phyloP scores from a whole-genome alignment of 2,797 vertebrate genomes.

The Taenioides sp. region DNA sequence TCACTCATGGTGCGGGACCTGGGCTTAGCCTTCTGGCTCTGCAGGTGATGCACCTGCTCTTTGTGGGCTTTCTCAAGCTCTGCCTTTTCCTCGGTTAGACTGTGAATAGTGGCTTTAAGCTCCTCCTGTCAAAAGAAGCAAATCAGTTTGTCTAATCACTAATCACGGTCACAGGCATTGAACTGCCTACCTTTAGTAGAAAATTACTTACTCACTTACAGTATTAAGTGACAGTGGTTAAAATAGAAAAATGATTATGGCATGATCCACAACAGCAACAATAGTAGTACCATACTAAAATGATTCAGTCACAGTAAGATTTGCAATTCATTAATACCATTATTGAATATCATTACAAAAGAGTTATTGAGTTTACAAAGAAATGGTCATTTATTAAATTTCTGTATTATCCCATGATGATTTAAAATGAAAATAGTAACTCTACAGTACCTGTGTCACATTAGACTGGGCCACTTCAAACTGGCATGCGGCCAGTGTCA shows the following conservation, averaged over 20 bases:
- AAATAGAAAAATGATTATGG: neutral
- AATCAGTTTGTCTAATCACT: slow-evolving; percentile 1
- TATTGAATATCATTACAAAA: neutral
- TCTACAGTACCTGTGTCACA: slow-evolving; percentile 58
- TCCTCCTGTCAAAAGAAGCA: slow-evolving; percentile 59
- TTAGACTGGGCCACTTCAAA: slow-evolving; percentile 84
- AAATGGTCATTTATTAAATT: neutral
- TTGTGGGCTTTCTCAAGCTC: slow-evolving; percentile 75
- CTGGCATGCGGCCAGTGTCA: slow-evolving; percentile 78
- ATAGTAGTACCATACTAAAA: neutral
- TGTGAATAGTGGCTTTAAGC: slow-evolving; percentile 75
- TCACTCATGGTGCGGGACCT: slow-evolving; percentile 78
- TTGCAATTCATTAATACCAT: neutral
- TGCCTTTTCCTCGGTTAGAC: slow-evolving; percentile 75
- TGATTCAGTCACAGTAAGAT: neutral
- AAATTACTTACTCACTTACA: neutral
- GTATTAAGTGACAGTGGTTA: neutral
- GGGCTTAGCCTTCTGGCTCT: slow-evolving; percentile 61
- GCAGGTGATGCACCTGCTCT: slow-evolving; percentile 74
- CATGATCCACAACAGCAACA: neutral
- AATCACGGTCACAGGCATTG: neutral
- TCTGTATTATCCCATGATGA: neutral
- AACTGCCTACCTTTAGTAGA: neutral
- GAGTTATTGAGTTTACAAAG: neutral
- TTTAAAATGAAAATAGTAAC: neutral